Conservation (phyloP, 2,113 vertebrate genomes). For the Polypterus bichir region DNA sequence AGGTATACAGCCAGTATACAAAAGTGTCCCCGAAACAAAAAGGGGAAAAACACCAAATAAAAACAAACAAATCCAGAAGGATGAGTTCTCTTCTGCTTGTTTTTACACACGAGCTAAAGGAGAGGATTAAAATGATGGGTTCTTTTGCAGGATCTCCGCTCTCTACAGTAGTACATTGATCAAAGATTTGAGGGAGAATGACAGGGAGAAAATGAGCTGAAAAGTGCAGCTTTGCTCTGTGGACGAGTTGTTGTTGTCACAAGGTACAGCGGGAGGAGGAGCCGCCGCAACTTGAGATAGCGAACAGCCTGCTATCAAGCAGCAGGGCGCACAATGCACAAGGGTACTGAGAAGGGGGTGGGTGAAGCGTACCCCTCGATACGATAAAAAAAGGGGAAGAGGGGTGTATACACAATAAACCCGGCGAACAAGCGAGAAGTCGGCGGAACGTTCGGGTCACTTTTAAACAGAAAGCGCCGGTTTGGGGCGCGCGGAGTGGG, state of each 20-base stretch:
- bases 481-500: too few relatives aligned
- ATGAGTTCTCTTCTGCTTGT: conserved; percentile 54
- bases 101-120: conserved; percentile 49
- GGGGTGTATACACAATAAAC: too few relatives aligned
- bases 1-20: conserved; percentile 44
- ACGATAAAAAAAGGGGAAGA: too few relatives aligned
- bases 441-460: too few relatives aligned
- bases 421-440: too few relatives aligned
- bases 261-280: conserved; percentile 81
- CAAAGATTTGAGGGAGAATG: conserved; percentile 84
- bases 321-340: too few relatives aligned
- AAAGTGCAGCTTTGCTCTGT: conserved; percentile 78
- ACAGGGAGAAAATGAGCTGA: conserved; percentile 89
- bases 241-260: conserved; percentile 98
- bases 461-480: too few relatives aligned
- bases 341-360: too few relatives aligned
- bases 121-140: conserved; percentile 59
- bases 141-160: conserved; percentile 50
- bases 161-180: conserved; percentile 76
- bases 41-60: conserved; percentile 9
- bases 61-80: conserved; percentile 50
- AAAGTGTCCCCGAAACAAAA: conserved; percentile 40
- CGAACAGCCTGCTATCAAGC: conserved; percentile 36
- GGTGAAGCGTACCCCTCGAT: too few relatives aligned
- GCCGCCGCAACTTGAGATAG: conserved; percentile 75